Conservation (phyloP, 2,797 vertebrate genomes). For the Amphiprion clarkii region DNA sequence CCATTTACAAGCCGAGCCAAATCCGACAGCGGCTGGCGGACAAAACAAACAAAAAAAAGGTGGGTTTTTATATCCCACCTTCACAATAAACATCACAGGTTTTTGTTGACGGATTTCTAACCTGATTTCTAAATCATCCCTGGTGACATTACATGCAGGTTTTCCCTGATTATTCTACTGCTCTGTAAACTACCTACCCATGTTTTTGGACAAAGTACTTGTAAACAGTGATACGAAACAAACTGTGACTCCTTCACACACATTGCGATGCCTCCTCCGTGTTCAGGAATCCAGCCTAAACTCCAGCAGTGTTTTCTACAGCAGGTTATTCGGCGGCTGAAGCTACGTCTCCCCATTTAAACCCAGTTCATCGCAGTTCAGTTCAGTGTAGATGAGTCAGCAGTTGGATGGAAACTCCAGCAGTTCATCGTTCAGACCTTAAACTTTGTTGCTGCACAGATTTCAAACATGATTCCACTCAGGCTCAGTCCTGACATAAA, state of each 20-base stretch:
- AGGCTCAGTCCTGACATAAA: constrained; percentile 29
- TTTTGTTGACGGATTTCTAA: constrained; percentile 40
- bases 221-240: constrained; percentile 70
- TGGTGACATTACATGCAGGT: constrained; percentile 68
- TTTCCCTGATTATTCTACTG: constrained; percentile 70
- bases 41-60: constrained; percentile 8
- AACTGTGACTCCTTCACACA: constrained; percentile 6
- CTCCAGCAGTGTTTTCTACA: neutral
- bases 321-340: too few species aligned
- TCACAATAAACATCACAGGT: constrained; percentile 30
- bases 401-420: too few species aligned
- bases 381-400: too few species aligned
- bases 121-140: constrained; percentile 58
- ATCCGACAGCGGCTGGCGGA: constrained; percentile 19
- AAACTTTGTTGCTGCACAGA: neutral
- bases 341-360: neutral
- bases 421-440: neutral
- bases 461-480: neutral
- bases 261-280: too few species aligned
- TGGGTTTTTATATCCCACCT: constrained; percentile 8
- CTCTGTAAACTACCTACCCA: constrained; percentile 68
- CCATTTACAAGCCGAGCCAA: constrained; percentile 35
- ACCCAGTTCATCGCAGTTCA: too few species aligned
- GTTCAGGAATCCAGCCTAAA: too few species aligned
- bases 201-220: constrained; percentile 45